Evolutionary conservation across 2,888 invertebrate species (phyloP).

Genomic region (Seira musarum): DNA sequence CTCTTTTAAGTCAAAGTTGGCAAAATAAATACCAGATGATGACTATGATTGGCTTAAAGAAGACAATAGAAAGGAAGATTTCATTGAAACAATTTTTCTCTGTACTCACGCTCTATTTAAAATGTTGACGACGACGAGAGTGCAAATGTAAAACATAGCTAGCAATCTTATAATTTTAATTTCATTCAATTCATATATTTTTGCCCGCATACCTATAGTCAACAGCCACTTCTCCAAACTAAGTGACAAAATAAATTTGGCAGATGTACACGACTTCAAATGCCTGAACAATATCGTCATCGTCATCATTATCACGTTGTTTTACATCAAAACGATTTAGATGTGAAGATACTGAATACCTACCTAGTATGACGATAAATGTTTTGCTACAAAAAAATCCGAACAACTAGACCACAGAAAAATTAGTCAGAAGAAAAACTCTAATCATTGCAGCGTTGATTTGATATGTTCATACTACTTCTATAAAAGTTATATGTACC

Average conservation of each 20-base stretch:
- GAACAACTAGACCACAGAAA: neutral
- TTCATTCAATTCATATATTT: no score
- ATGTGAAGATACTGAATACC: neutral
- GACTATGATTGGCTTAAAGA: no score
- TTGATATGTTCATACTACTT: no score
- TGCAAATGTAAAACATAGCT: no score
- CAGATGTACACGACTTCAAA: slow-evolving; percentile 12
- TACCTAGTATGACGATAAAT: neutral
- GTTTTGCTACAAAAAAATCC: neutral
- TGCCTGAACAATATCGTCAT: slow-evolving; percentile 14
- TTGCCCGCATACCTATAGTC: neutral
- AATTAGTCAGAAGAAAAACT: no score
- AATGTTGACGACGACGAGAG: neutral
- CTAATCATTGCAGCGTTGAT: no score
- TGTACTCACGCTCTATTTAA: neutral
- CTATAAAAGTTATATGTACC: no score
- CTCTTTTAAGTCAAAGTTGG: no score
- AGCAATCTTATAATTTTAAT: no score
- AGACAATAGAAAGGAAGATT: neutral
- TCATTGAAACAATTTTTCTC: neutral
- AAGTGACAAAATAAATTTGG: neutral
- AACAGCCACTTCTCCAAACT: neutral
- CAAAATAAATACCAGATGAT: no score
- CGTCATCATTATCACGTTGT: slow-evolving; percentile 15
- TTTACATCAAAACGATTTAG: neutral